Percentiles rank a stretch among this genome's conserved stretches.
Evolutionary conservation across 2,888 invertebrate genomes (phyloP).

Genomic region (Dynastes tityus): DNA sequence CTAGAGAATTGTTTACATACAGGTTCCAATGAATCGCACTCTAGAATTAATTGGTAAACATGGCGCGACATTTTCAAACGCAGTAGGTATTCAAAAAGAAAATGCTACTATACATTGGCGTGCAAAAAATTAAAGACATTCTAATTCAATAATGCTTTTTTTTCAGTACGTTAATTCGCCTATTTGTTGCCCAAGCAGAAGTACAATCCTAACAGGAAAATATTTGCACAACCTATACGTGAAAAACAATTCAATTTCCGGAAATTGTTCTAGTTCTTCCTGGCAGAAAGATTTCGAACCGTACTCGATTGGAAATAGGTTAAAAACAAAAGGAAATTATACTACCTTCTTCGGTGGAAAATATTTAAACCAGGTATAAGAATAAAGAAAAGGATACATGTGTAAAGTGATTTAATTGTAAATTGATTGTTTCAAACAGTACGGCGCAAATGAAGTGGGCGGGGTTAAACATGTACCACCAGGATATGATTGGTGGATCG

Average conservation of each 20-base stretch:
- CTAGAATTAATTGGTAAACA: conserved; percentile 75
- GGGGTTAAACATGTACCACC: conserved; percentile 81
- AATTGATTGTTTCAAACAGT: conserved; percentile 19
- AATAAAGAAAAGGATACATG: background rate
- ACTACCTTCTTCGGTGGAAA: conserved; percentile 94
- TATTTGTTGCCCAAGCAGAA: conserved; percentile 92
- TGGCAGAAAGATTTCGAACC: conserved; percentile 82
- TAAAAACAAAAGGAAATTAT: conserved; percentile 78
- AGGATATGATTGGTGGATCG: conserved; percentile 92
- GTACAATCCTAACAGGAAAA: conserved; percentile 87
- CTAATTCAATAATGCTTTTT: conserved; percentile 41
- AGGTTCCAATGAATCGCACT: conserved; percentile 81
- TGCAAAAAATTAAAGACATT: background rate
- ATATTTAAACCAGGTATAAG: conserved; percentile 87
- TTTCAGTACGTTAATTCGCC: conserved; percentile 87
- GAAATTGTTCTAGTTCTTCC: conserved; percentile 81
- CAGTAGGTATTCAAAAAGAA: conserved; percentile 75
- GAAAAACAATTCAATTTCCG: conserved; percentile 83
- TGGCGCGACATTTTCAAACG: conserved; percentile 82
- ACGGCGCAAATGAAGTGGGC: conserved; percentile 69
- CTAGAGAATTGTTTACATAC: conserved; percentile 64
- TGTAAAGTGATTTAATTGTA: background rate
- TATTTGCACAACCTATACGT: conserved; percentile 89
- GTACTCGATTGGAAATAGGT: conserved; percentile 78
- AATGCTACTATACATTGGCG: background rate